phyloP scores from a whole-genome alignment of 2,888 invertebrate species.

The Pseudoips prasinana region DNA sequence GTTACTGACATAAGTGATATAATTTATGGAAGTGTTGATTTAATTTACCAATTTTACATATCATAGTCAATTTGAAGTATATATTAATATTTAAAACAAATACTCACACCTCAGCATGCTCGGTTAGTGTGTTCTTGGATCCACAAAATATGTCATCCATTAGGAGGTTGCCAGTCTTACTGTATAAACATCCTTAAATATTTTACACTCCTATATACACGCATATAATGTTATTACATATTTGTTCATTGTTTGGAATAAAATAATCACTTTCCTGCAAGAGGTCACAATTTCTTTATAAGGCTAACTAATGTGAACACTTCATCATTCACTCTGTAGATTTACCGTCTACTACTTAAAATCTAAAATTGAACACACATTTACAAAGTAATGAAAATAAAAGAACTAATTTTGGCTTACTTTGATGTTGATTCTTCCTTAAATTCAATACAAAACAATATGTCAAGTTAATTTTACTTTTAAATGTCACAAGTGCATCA shows the following conservation, averaged over 20 bases:
- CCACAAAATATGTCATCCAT: too few relatives aligned
- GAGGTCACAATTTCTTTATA: constrained; percentile 52
- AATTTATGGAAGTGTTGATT: too few relatives aligned
- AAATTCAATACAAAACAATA: constrained; percentile 40
- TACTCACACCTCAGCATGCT: too few relatives aligned
- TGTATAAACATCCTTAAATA: too few relatives aligned
- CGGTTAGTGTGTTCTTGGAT: too few relatives aligned
- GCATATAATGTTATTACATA: constrained; percentile 44
- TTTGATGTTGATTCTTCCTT: constrained; percentile 54
- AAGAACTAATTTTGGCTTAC: constrained; percentile 71
- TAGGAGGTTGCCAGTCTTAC: too few relatives aligned
- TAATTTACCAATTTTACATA: too few relatives aligned
- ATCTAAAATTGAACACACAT: constrained; percentile 74
- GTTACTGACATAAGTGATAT: too few relatives aligned
- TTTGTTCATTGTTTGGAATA: constrained; percentile 74
- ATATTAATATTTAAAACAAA: too few relatives aligned
- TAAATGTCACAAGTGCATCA: constrained; percentile 42
- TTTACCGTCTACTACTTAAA: constrained; percentile 65
- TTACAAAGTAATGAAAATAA: constrained; percentile 56
- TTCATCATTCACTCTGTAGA: constrained; percentile 45
- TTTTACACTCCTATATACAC: constrained; percentile 41
- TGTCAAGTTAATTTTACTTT: constrained; percentile 39
- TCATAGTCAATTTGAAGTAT: too few relatives aligned
- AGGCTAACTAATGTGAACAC: constrained; percentile 50
- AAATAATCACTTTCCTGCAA: constrained; percentile 60